Evolutionary conservation across 2,888 invertebrate species (phyloP).

Genomic region (Pristionchus japonicus): DNA sequence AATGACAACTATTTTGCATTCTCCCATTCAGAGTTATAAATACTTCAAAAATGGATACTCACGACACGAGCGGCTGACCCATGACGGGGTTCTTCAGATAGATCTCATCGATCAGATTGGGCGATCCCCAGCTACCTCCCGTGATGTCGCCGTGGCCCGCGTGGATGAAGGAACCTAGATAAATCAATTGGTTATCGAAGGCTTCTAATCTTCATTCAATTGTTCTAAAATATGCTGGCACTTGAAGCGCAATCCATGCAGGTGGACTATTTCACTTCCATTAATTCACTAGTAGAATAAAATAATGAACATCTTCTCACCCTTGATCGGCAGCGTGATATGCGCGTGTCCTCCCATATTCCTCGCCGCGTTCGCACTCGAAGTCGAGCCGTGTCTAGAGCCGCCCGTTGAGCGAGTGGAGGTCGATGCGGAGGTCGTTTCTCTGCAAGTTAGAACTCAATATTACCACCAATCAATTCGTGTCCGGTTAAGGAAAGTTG

Average conservation of each 20-base stretch:
- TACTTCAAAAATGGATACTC: neutral
- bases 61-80: constrained; percentile 49
- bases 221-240: too few species aligned
- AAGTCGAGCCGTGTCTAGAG: neutral
- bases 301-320: neutral
- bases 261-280: too few species aligned
- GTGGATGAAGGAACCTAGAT: constrained; percentile 85
- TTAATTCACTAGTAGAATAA: too few species aligned
- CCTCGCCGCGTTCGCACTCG: neutral
- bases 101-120: constrained; percentile 82
- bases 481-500: too few species aligned
- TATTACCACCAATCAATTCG: too few species aligned
- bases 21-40: neutral
- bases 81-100: constrained; percentile 71
- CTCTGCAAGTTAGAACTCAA: neutral
- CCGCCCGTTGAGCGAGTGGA: neutral
- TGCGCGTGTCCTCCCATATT: neutral
- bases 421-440: neutral
- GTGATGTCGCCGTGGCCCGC: constrained; percentile 78
- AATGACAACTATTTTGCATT: too few species aligned
- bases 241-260: too few species aligned
- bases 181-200: too few species aligned
- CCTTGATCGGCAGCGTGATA: constrained; percentile 42
- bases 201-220: too few species aligned
- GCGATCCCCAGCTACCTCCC: constrained; percentile 85